Percentiles rank a stretch among this genome's conserved stretches.
These are phyloP conservation scores for Nyctibius grandis DNA, from an alignment of 2,797 vertebrate species.

Conservation along the genomic window DNA sequence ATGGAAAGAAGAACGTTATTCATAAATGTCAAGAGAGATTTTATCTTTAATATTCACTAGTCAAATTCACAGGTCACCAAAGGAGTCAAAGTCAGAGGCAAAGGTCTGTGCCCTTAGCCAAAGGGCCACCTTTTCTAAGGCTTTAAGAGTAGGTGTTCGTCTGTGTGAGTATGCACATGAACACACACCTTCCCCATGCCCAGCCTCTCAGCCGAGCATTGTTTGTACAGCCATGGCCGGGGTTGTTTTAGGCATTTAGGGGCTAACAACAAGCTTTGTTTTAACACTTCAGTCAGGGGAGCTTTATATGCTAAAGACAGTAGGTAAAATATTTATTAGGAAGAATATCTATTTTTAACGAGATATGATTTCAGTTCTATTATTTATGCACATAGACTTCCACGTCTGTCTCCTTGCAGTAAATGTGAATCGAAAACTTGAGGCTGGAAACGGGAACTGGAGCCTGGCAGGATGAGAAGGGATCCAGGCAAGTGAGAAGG, in stretches of 20 bases:
- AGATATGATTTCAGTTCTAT: conserved; percentile 68
- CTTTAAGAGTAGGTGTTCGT: not conserved
- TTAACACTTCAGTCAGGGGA: not conserved
- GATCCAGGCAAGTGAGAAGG: not conserved
- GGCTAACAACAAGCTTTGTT: not conserved
- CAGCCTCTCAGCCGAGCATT: not conserved
- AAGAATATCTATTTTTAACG: conserved; percentile 72
- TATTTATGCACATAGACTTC: conserved; percentile 67
- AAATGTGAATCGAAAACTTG: not conserved
- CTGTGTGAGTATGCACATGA: accelerated
- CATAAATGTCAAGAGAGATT: not conserved
- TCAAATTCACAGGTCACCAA: not conserved
- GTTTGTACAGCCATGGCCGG: not conserved
- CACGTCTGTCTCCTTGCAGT: not conserved
- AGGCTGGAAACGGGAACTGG: not conserved
- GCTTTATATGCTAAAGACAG: conserved; percentile 55
- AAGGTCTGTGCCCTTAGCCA: not conserved
- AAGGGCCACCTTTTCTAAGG: not conserved
- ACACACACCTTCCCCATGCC: accelerated
- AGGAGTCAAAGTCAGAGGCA: not conserved
- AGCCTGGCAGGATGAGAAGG: not conserved
- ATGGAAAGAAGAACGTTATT: not conserved
- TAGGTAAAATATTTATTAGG: conserved; percentile 75
- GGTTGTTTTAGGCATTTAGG: not conserved
- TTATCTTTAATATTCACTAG: not conserved